Base-by-base conservation (phyloP, 1,140 invertebrate genomes). In the Riptortus pedestris region DNA sequence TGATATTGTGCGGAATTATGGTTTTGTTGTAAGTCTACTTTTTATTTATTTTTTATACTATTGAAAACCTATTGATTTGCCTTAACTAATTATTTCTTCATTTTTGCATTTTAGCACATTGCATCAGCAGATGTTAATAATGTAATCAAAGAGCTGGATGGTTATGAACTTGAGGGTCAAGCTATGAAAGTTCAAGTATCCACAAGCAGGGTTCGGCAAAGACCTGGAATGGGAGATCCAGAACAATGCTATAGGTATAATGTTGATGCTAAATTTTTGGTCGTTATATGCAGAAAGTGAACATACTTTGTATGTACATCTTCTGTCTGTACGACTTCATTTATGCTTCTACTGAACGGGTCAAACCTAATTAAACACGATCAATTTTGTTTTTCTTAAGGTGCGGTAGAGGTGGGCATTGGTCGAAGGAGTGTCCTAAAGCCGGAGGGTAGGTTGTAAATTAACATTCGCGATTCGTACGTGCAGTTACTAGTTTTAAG, bases 151-250 rank as follows among this genome's bases (percentile, higher is more conserved):
- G 89, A 91, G 72, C 76, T 91, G 69, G 90, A 91, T 78, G 87
- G 87, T 69, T 84, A 83, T 73, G 84, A 86, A 72, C 85, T 90
- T 62, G 88, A 91, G 76, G 88, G 88, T 31, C 86, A 90, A 74
- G 86, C 87, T 38, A 88, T 91, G 80, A 91, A 91, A 78, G 89
- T 91, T 63, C 87, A 94, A 79, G 79, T 93, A 59, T 93, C 91
- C 47, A 92, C 90, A 60, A 92, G 90, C 75, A 85, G 89, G 73
- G 91, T 94, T 9, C 79, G 92, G 68, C 91, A 92, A 73, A 86
- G 90, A 73, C 91, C 92, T 68, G 92, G 92, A 68, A 95, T 96
- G 91, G 91, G 91, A 70, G 90, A 93, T 76, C 90, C 91, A 73
- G 91, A 92, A 73, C 90, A 91, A 74, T 95, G 91, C 79, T 95